Evolutionary conservation across 2,797 vertebrate species (phyloP).

Genomic region (Lophius americanus): DNA sequence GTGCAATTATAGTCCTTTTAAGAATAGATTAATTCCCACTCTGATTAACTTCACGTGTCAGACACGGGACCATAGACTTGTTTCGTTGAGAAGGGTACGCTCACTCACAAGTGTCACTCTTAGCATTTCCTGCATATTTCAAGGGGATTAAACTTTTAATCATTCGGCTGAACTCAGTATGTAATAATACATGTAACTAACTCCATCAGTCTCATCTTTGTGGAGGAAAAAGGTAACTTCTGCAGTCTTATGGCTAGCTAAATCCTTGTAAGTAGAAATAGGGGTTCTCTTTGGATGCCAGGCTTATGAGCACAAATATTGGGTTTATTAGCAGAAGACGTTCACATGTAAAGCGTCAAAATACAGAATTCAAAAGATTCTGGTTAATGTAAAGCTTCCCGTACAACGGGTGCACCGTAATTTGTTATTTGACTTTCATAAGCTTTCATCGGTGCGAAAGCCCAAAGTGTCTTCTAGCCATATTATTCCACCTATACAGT

Average conservation of each 20-base stretch:
- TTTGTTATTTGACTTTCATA: not conserved
- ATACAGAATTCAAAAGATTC: not conserved
- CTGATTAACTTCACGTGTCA: not conserved
- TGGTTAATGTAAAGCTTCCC: not conserved
- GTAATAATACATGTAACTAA: not conserved
- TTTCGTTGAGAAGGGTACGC: not conserved
- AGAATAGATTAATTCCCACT: not conserved
- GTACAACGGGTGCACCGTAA: not conserved
- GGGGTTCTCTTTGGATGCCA: not conserved
- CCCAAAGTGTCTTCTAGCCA: not conserved
- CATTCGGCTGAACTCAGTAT: not conserved
- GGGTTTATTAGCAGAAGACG: too few species aligned
- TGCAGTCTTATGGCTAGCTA: not conserved
- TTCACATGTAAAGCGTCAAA: too few species aligned
- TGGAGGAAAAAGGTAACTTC: not conserved
- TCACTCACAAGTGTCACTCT: not conserved
- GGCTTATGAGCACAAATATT: constrained; percentile 1
- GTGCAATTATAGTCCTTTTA: not conserved
- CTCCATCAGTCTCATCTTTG: constrained; percentile 8
- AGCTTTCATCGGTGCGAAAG: not conserved
- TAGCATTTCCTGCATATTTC: not conserved
- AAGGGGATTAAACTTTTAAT: not conserved
- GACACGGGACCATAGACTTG: too few species aligned
- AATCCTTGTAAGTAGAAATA: not conserved
- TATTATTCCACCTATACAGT: not conserved